Evolutionary conservation across 64 coral and sea anemone genomes (phyloP).

Genomic region (Catalaphyllia jardinei): DNA sequence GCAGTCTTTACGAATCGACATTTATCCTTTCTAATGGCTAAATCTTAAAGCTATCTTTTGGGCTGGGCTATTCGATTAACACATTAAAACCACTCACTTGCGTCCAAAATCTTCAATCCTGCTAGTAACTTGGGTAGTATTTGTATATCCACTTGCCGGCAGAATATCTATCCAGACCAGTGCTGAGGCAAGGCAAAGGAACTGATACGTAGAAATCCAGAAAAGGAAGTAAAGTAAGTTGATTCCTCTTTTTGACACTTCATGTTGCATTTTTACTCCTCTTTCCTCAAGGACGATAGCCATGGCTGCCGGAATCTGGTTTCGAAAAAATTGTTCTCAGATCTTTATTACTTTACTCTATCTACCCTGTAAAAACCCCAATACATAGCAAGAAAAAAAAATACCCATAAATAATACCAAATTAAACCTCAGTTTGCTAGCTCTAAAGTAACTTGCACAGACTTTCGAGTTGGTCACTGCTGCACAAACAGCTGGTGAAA

Average conservation of each 20-base stretch:
- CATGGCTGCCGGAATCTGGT: constrained; percentile 64
- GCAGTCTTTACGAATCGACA: no score
- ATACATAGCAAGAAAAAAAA: no score
- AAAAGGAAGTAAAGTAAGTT: constrained; percentile 85
- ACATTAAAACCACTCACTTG: constrained; percentile 45
- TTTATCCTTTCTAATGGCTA: no score
- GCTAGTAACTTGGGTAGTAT: not conserved
- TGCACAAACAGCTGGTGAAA: no score
- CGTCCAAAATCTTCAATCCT: constrained; percentile 66
- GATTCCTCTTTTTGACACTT: constrained; percentile 56
- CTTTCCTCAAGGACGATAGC: constrained; percentile 88
- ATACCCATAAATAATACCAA: no score
- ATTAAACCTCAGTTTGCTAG: no score
- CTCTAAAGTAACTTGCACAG: no score
- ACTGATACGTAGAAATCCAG: constrained; percentile 87
- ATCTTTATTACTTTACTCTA: no score
- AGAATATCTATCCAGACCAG: constrained; percentile 90
- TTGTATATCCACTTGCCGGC: not conserved
- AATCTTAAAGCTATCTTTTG: no score
- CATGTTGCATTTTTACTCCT: constrained; percentile 80
- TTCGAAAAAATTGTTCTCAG: not conserved
- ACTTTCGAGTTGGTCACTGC: no score
- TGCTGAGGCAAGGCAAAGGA: constrained; percentile 28
- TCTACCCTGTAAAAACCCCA: no score
- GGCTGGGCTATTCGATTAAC: no score